These are phyloP conservation scores for Netelia melanura DNA, from an alignment of 2,888 invertebrate genomes.

Conservation along the genomic window DNA sequence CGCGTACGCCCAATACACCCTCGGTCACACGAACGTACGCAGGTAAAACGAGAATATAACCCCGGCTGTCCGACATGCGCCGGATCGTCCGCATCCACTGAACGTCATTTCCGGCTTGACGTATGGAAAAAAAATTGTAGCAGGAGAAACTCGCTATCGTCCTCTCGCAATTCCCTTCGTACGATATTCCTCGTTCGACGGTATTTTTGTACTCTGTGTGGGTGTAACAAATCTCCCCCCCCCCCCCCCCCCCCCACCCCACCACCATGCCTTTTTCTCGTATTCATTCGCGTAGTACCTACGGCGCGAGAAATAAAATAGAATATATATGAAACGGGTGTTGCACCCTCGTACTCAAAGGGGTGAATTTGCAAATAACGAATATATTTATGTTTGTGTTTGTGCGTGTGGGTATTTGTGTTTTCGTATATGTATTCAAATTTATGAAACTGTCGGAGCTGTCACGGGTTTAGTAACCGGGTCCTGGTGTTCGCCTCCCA, in stretches of 20 bases:
- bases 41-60: slow-evolving; percentile 54
- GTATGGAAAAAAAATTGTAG: slow-evolving; percentile 55
- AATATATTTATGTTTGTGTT: slow-evolving; percentile 14
- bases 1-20: background rate
- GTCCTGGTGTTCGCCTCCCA: slow-evolving; percentile 50
- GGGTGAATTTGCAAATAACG: slow-evolving; percentile 48
- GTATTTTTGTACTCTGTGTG: background rate
- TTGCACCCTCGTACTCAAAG: slow-evolving; percentile 30
- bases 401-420: slow-evolving; percentile 2
- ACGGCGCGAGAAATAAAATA: slow-evolving; percentile 42
- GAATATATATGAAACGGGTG: slow-evolving; percentile 52
- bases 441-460: slow-evolving; percentile 57
- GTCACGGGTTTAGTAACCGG: slow-evolving; percentile 36
- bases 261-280: background rate
- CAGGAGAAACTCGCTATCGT: slow-evolving; percentile 43
- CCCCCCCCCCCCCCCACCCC: too few relatives aligned
- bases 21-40: background rate
- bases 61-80: slow-evolving; percentile 51
- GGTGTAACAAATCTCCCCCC: background rate
- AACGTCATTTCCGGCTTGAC: slow-evolving; percentile 65
- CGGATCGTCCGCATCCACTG: slow-evolving; percentile 48
- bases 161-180: slow-evolving; percentile 45
- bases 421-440: slow-evolving; percentile 38
- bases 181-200: slow-evolving; percentile 20
- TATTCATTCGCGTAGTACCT: background rate